A percentile compares a stretch with the other conserved stretches of the same genome.
phyloP scores from a whole-genome alignment of 2,113 vertebrate genomes.

The Oxyura jamaicensis region DNA sequence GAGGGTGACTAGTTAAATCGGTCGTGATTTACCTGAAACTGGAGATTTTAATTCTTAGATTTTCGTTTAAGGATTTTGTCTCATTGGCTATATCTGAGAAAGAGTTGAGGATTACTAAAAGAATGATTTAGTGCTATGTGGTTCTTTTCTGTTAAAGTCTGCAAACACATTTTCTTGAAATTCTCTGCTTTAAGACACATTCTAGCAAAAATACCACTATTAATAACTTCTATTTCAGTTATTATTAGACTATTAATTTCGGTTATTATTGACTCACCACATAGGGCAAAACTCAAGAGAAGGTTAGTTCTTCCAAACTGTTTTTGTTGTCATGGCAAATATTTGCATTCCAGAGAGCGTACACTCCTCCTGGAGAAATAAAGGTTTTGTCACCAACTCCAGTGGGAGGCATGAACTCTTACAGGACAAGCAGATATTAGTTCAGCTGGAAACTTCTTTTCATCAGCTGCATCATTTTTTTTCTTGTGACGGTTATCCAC shows the following conservation, averaged over 20 bases:
- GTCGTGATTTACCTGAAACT: background rate
- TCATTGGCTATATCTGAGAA: background rate
- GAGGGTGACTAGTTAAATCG: background rate
- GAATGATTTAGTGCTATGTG: accelerated
- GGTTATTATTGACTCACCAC: background rate
- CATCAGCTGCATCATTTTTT: background rate
- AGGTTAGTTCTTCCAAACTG: background rate
- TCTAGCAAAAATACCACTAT: background rate
- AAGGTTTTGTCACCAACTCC: conserved; percentile 1
- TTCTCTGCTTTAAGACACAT: background rate
- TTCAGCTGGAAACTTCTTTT: conserved; percentile 40
- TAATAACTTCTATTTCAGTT: background rate
- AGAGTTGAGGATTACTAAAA: background rate
- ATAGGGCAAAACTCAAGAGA: background rate
- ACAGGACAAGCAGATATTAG: conserved; percentile 1
- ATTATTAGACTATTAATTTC: background rate
- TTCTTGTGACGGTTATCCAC: background rate
- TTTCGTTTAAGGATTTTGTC: background rate
- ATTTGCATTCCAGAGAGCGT: background rate
- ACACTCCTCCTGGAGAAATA: background rate
- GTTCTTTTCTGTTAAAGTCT: background rate
- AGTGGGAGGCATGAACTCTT: conserved; percentile 19
- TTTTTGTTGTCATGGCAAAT: conserved; percentile 1
- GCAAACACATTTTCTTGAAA: background rate
- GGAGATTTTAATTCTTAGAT: background rate